Evolutionary conservation across 1,140 invertebrate genomes (phyloP).

Genomic region (Drosophila burlai): DNA sequence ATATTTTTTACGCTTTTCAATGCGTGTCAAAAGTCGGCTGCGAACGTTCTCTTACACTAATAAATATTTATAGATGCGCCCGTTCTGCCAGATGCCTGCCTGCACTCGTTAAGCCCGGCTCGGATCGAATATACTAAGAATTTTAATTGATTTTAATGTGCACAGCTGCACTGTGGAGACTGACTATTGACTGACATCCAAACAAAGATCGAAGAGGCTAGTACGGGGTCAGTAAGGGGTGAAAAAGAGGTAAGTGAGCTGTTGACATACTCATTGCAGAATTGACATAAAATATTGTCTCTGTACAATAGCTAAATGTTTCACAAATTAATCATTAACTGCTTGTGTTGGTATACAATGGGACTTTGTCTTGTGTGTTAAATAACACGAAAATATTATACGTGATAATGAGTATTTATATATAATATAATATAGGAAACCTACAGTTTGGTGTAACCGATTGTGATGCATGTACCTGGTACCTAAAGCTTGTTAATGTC

Average conservation of each 20-base stretch:
- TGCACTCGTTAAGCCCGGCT: conserved; percentile 69
- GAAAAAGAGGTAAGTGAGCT: conserved; percentile 53
- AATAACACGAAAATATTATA: background rate
- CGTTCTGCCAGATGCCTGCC: conserved; percentile 38
- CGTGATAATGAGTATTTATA: background rate
- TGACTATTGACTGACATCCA: conserved; percentile 50
- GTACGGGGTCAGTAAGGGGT: conserved; percentile 8
- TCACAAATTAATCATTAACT: conserved; percentile 51
- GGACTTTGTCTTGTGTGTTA: conserved; percentile 25
- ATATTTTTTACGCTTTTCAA: conserved; percentile 40
- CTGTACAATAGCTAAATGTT: conserved; percentile 52
- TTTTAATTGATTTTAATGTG: conserved; percentile 81
- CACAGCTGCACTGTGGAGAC: conserved; percentile 72
- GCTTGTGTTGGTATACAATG: conserved; percentile 14
- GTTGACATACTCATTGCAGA: conserved; percentile 70
- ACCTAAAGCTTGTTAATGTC: too few relatives aligned
- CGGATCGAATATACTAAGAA: conserved; percentile 75
- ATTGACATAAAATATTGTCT: conserved; percentile 74
- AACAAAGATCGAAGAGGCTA: conserved; percentile 32
- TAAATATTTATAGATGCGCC: conserved; percentile 77
- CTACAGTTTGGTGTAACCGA: too few relatives aligned
- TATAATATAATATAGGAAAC: background rate
- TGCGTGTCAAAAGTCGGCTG: conserved; percentile 49
- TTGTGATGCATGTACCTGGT: too few relatives aligned
- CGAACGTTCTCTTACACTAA: conserved; percentile 56